These are phyloP conservation scores for Gobio gobio DNA, from an alignment of 2,113 vertebrate genomes.

Conservation along the genomic window DNA sequence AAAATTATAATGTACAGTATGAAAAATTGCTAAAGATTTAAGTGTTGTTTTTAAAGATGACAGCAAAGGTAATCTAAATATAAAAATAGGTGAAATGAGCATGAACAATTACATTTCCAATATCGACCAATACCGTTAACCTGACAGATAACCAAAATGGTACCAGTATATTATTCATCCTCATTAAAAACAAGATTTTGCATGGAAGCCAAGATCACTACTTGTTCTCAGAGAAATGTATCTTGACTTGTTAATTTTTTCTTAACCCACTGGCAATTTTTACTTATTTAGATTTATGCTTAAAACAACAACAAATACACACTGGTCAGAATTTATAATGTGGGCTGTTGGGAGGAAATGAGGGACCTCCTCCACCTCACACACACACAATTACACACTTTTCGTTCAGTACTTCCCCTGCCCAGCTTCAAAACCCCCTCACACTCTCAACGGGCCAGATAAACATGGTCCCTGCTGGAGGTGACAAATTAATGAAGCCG, in stretches of 20 bases:
- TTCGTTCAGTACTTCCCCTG: background rate
- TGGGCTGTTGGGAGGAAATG: background rate
- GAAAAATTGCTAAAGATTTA: background rate
- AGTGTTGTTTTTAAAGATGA: background rate
- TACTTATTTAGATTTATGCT: background rate
- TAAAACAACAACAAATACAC: background rate
- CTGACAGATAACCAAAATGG: background rate
- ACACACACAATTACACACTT: background rate
- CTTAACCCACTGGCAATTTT: background rate
- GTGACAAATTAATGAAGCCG: slow-evolving; percentile 37
- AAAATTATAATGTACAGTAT: background rate
- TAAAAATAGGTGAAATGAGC: background rate
- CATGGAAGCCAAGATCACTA: background rate
- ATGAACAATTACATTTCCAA: background rate
- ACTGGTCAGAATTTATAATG: background rate
- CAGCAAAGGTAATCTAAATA: background rate
- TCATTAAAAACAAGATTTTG: background rate
- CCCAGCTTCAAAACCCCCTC: slow-evolving; percentile 29
- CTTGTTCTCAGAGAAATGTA: background rate
- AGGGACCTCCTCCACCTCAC: background rate
- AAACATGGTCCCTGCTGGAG: slow-evolving; percentile 6
- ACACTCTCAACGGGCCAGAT: slow-evolving; percentile 4
- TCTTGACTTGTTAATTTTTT: background rate
- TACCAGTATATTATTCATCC: background rate
- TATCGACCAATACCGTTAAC: background rate